Percentiles rank a stretch among this genome's conserved stretches.
phyloP scores from a whole-genome alignment of 2,797 vertebrate genomes.

The Myotis pilosus region DNA sequence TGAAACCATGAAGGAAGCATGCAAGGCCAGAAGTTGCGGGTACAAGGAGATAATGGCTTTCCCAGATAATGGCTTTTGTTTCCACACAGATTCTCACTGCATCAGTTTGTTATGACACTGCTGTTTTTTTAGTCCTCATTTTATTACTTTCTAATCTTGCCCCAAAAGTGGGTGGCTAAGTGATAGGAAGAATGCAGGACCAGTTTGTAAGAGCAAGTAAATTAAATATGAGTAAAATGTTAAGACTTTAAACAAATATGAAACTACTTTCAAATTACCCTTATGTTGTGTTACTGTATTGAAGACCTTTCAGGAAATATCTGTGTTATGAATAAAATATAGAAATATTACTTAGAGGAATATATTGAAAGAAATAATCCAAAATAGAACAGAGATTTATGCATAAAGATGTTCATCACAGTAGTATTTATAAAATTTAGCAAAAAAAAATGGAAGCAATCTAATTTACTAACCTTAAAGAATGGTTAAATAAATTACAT shows the following conservation, averaged over 20 bases:
- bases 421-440: conserved; percentile 7
- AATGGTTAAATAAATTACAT: neutral
- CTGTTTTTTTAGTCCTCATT: conserved; percentile 9
- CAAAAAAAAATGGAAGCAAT: neutral
- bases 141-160: conserved; percentile 33
- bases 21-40: neutral
- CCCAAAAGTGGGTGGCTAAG: neutral
- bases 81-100: neutral
- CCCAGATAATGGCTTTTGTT: neutral
- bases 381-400: conserved; percentile 49
- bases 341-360: conserved; percentile 12
- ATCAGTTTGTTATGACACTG: neutral
- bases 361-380: conserved; percentile 27
- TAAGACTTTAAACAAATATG: conserved; percentile 9
- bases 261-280: conserved; percentile 7
- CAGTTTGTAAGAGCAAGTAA: neutral
- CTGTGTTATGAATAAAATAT: neutral
- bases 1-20: neutral
- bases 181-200: neutral
- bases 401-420: neutral
- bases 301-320: neutral
- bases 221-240: neutral
- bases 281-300: conserved; percentile 25
- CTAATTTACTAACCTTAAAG: conserved; percentile 34
- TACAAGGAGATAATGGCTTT: neutral